Evolutionary conservation across 2,797 vertebrate genomes (phyloP).

Genomic region (Malurus leucopterus): DNA sequence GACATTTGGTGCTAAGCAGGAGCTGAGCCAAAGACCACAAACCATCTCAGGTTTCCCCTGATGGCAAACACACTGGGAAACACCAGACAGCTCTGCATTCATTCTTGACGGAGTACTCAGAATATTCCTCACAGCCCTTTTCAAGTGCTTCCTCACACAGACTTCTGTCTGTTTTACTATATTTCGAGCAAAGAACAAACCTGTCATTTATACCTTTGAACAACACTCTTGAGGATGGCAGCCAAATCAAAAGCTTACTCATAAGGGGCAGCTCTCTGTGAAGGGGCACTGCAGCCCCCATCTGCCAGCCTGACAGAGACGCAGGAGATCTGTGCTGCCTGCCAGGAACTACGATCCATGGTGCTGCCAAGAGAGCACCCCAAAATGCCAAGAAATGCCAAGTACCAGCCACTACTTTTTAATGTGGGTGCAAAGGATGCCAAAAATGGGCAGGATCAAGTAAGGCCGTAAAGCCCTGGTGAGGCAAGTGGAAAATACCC

Average conservation of each 20-base stretch:
- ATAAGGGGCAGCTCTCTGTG: background rate
- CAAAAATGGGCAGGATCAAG: background rate
- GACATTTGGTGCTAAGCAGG: background rate
- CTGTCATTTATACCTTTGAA: background rate
- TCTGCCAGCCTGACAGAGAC: background rate
- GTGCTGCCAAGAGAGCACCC: background rate
- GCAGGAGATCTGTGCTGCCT: background rate
- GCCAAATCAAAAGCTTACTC: background rate
- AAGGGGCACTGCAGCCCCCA: background rate
- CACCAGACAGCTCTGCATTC: background rate
- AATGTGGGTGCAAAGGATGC: background rate
- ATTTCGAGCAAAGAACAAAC: background rate
- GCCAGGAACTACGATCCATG: background rate
- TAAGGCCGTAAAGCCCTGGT: background rate
- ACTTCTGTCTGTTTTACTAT: background rate
- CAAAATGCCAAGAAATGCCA: fast-evolving
- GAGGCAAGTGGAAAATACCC: background rate
- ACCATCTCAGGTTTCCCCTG: background rate
- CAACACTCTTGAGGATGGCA: background rate
- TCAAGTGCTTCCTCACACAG: background rate
- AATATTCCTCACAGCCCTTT: background rate
- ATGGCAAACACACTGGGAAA: background rate
- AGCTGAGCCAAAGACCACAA: background rate
- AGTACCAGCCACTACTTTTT: fast-evolving
- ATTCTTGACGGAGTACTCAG: background rate